Base-by-base conservation (phyloP, 2,113 vertebrate genomes). In the Hypocryptadius cinnamomeus region DNA sequence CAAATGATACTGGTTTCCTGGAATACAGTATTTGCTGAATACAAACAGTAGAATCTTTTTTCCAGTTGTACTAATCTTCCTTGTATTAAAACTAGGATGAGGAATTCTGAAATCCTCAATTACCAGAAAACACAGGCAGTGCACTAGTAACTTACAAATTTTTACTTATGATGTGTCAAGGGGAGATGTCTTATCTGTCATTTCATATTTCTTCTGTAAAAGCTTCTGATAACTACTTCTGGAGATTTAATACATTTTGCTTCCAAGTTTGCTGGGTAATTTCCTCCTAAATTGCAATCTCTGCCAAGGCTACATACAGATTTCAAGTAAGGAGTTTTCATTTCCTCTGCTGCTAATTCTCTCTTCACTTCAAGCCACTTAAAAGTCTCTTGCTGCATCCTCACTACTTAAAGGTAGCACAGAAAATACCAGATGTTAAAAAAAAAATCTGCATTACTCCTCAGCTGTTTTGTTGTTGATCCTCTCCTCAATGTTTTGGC, bases 331-430 rank as follows among this genome's bases (percentile, higher is more conserved):
- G n/a, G 27, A 82, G 39, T 82, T 90, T 79, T 93, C 65, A 89
- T 45, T 93, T 94, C 89, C 81, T 92, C 63, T 92, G 35, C 51
- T 91, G 84, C 44, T 92, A 81, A 66, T 76, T 84, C 65, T 78
- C 9, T 92, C 42, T 59, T 82, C 28, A 60, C 13, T 82, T 92
- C 25, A 84, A 78, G 47, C 24, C 44, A 70, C 40, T 94, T 74
- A 31, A 30, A 86, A 78, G 30, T 40, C 57, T 81, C 22, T 77
- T 65, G 39, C 45, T 69, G 73, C 65, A 87, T 56, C 19, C 54
- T 87, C 50, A 54, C 48, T 85, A 59, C 72, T 83, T 73, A 47
- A 71, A 90, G 13, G n/a, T 11, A 60, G 39, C 51, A 53, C 23
- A 84, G 57, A 93, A 93, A 90, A 71, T 25, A 71, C 11, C 33